A percentile compares a stretch with the other conserved stretches of the same genome.
Evolutionary conservation across 2,888 invertebrate species (phyloP).

Genomic region (Athetis lepigone): DNA sequence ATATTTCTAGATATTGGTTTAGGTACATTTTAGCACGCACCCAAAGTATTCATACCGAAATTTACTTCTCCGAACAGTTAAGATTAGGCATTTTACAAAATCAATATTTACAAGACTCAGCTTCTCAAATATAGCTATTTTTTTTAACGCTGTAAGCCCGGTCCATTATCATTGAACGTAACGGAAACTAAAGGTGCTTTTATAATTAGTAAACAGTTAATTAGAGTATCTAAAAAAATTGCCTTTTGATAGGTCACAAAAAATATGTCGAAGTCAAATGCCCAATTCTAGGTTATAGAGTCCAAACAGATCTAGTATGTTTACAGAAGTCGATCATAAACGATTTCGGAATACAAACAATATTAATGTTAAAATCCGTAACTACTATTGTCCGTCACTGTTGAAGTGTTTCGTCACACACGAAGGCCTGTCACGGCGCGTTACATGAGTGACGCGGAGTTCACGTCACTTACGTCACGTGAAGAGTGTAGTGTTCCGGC

Average conservation of each 20-base stretch:
- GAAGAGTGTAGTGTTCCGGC: not conserved
- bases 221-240: no score
- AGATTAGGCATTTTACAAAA: no score
- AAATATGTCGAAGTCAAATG: no score
- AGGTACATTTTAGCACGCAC: constrained; percentile 59
- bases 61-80: not conserved
- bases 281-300: no score
- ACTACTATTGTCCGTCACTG: constrained; percentile 37
- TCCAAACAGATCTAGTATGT: constrained; percentile 10
- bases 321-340: constrained; percentile 11
- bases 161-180: no score
- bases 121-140: no score
- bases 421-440: not conserved
- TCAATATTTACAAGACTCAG: no score
- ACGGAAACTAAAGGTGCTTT: no score
- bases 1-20: constrained; percentile 25
- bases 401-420: constrained; percentile 27
- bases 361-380: constrained; percentile 23
- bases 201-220: no score
- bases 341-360: constrained; percentile 3
- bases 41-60: constrained; percentile 19
- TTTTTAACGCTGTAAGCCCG: no score
- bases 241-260: no score
- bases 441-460: no score
- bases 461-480: not conserved